Evolutionary conservation across 2,888 invertebrate genomes (phyloP).

Genomic region (Euphydryas editha): DNA sequence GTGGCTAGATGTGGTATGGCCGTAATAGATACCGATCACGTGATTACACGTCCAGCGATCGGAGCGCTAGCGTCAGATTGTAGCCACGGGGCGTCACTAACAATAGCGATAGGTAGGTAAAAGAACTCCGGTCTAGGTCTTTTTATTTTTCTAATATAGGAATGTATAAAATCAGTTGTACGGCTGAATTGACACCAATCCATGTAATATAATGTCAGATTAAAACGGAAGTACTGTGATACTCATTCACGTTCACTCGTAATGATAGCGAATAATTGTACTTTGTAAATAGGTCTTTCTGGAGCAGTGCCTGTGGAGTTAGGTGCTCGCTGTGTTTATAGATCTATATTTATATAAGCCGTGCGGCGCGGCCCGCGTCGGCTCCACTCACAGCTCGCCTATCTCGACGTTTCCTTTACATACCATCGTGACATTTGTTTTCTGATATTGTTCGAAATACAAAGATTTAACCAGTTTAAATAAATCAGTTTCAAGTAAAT

Average conservation of each 20-base stretch:
- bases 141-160: conserved; percentile 63
- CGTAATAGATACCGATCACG: neutral
- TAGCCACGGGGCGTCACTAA: conserved; percentile 43
- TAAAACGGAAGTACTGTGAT: conserved; percentile 77
- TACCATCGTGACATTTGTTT: conserved; percentile 55
- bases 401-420: conserved; percentile 48
- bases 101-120: conserved; percentile 60
- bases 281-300: conserved; percentile 40
- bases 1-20: conserved; percentile 33
- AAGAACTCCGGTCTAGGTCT: conserved; percentile 62
- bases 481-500: conserved; percentile 63
- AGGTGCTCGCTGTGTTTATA: conserved; percentile 27
- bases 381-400: conserved; percentile 61
- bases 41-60: conserved; percentile 7
- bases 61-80: conserved; percentile 18
- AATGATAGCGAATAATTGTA: conserved; percentile 54
- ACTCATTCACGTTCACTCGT: conserved; percentile 70
- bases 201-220: conserved; percentile 51
- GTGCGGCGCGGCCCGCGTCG: conserved; percentile 11
- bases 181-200: conserved; percentile 36
- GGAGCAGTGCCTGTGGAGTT: conserved; percentile 30
- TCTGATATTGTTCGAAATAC: conserved; percentile 62
- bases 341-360: conserved; percentile 29
- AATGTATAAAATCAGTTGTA: conserved; percentile 46
- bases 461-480: conserved; percentile 64